Evolutionary conservation across 2,797 vertebrate species (phyloP), one percentile per base, ranked within the genome.

Genomic region (Acridotheres tristis): DNA sequence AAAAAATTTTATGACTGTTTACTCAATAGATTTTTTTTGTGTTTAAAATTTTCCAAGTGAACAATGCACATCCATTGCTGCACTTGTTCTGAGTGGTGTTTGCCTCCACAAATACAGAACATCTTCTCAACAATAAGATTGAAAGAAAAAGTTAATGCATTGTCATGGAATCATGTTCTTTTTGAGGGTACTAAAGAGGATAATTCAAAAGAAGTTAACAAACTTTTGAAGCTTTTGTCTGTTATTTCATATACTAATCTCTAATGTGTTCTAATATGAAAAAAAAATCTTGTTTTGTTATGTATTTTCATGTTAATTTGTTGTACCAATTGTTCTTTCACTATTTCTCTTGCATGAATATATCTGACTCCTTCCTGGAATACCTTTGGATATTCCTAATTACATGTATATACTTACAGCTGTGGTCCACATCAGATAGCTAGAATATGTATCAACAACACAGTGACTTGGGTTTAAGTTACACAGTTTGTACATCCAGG

Each of bases 321-420:
- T 63, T 85, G 34, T 61, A 79, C 45, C 23, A 30, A 1, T 69
- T 58, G 23, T 61, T 84, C 36, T 84, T 86, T 61, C 80, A 53
- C 17, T 30, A 1, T 66, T 72, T 66, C 18, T 67, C 6, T 47
- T 75, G 26, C 13, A n/a, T 13, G 10, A 77, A 8, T 26, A 59
- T 20, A 26, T 92, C 73, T 43, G 23, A 63, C 17, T 81, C 47
- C 38, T 82, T 36, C 54, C 38, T 66, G 48, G 30, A 72, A 54
- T 61, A 14, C 23, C 47, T 93, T 17, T 36, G 23, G 5, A 77
- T 68, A 22, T 72, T 81, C 43, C 45, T 78, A 23, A 58, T 50
- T 83, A 50, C 27, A 8, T 1, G 0, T 36, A 7, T 50, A 9
- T 42, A 11, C 11, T 80, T 63, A 13, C 0, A 47, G 2, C 40